A percentile compares a stretch with the other conserved stretches of the same genome.
Conservation (phyloP, 2,113 vertebrate genomes). For the Connochaetes taurinus region DNA sequence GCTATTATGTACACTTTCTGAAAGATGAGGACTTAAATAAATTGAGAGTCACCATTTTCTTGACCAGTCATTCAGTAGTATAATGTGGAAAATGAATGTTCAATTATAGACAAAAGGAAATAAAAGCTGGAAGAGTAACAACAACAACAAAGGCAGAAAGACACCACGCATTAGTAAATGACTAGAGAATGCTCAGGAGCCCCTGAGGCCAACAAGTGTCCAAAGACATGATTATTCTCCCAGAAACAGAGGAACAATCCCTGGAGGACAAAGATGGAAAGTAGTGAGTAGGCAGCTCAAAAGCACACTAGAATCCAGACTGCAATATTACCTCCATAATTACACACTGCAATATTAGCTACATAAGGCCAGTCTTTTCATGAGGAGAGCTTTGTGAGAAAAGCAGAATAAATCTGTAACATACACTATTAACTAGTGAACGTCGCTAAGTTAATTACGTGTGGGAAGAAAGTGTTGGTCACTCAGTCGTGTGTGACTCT, state of each 20-base stretch:
- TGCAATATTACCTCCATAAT: background rate
- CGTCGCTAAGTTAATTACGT: background rate
- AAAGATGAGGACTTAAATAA: background rate
- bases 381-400: background rate
- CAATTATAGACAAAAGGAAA: background rate
- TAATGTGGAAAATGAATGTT: background rate
- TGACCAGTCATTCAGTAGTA: background rate
- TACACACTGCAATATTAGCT: background rate
- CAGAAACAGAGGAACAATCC: background rate
- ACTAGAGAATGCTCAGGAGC: background rate
- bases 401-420: background rate
- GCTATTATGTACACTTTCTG: background rate
- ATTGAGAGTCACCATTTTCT: background rate
- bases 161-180: background rate
- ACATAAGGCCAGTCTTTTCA: background rate
- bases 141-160: slow-evolving; percentile 1
- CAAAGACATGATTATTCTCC: background rate
- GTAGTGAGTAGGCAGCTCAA: background rate
- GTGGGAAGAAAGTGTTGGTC: background rate
- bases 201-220: background rate
- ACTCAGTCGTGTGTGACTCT: background rate
- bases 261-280: background rate
- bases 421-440: background rate
- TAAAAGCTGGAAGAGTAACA: background rate
- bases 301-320: background rate